Percentiles rank a stretch among this genome's conserved stretches.
phyloP scores from a whole-genome alignment of 1,140 invertebrate species.

The Phymastichus coffea region DNA sequence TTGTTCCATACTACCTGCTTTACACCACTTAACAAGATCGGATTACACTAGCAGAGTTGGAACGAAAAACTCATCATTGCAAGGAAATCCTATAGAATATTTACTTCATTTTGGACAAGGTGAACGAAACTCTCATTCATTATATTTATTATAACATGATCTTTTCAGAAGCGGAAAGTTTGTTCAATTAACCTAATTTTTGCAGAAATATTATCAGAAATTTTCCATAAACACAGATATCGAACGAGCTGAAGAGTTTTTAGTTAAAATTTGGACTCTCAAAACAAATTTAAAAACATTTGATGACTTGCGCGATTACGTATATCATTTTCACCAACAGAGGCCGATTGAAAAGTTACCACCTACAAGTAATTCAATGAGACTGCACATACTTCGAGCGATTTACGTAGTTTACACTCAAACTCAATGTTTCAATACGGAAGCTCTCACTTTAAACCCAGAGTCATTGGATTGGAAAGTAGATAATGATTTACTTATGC shows the following conservation, averaged over 20 bases:
- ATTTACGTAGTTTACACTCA: background rate
- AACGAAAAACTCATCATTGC: background rate
- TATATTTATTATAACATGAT: background rate
- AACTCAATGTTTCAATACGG: background rate
- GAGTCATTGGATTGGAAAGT: background rate
- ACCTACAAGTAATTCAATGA: background rate
- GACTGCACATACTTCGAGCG: background rate
- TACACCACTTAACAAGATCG: background rate
- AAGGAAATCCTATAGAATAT: background rate
- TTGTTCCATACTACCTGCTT: background rate
- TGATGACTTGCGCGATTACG: background rate
- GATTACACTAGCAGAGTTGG: background rate
- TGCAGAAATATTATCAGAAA: background rate
- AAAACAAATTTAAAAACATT: background rate
- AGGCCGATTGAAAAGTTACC: background rate
- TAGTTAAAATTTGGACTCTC: background rate
- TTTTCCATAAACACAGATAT: background rate
- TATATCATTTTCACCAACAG: background rate
- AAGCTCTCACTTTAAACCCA: background rate
- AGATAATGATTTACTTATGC: background rate
- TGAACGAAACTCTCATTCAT: background rate
- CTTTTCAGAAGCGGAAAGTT: too few relatives aligned
- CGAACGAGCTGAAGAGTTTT: background rate
- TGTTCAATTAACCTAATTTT: background rate
- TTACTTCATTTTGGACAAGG: background rate